Evolutionary conservation across 37 sponge, comb jelly and placozoan species (phyloP).

Genomic region (Beroe forskalii): DNA sequence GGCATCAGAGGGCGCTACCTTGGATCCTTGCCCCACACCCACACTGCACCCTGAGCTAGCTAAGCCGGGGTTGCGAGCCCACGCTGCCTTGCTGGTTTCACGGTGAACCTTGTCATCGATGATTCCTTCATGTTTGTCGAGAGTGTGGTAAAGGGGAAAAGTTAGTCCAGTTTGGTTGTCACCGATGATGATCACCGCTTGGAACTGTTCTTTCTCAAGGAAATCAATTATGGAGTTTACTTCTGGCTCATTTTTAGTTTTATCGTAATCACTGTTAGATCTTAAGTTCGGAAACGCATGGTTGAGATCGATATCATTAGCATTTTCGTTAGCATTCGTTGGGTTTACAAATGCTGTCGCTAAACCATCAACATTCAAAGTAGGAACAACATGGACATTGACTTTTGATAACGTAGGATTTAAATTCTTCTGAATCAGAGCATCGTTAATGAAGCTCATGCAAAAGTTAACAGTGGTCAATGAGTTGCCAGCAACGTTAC

Average conservation of each 20-base stretch:
- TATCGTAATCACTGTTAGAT: neutral
- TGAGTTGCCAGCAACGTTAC: constrained; percentile 30
- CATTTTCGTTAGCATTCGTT: neutral
- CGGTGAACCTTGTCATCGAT: neutral
- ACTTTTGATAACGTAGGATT: neutral
- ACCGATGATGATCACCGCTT: neutral
- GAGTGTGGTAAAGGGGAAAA: neutral
- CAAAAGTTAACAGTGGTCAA: neutral
- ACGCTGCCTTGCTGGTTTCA: neutral
- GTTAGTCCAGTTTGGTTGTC: neutral
- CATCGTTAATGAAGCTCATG: neutral
- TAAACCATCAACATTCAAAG: constrained; percentile 27
- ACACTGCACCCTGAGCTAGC: neutral
- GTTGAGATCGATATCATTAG: neutral
- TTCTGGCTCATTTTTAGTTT: neutral
- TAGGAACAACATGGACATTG: constrained; percentile 1
- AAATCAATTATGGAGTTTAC: constrained; percentile 7
- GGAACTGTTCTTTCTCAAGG: constrained; percentile 20
- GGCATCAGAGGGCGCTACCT: neutral
- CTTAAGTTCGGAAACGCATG: neutral
- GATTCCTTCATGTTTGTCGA: neutral
- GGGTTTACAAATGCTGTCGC: neutral
- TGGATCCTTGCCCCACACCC: neutral
- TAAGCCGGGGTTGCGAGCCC: neutral
- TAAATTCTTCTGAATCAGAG: neutral